Evolutionary conservation across 2,797 vertebrate genomes (phyloP), one percentile per base, ranked within the genome.

Genomic region (Catamblyrhynchus diadema): DNA sequence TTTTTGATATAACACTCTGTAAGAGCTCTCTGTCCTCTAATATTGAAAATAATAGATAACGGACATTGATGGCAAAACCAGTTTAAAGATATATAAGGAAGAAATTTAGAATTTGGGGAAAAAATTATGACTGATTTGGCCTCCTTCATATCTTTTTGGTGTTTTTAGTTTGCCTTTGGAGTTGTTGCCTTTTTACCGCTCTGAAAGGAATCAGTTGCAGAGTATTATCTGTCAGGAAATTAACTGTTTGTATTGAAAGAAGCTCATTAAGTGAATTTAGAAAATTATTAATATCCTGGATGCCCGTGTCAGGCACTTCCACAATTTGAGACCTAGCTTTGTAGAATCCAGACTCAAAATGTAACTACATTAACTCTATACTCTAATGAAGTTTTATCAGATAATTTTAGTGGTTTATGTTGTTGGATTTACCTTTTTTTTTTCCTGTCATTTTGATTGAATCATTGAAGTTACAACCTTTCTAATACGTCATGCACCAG

Each of bases 201-300:
- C 74, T 72, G 71, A 95, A 89, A 80, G 88, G 45, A 96, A 95
- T 83, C 95, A 88, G 72, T 83, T 96, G 81, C 48, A 65, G 89
- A 82, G 57, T 78, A 87, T 88, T 91, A 91, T 91, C 48, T 91
- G 71, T 77, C 74, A 83, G 72, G n/a, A 96, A 74, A 93, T 86
- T 59, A 93, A 59, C 62, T 79, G 72, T 89, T 91, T 92, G 39
- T 71, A 41, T 81, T 91, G 33, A 89, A 91, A 89, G 45, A 74
- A 81, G 56, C n/a, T 82, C 57, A 87, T 87, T 88, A 94, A 75
- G 15, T 59, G 32, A 82, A 32, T 77, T 33, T 44, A 51, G 24
- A 81, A 88, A 93, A 86, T 83, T 87, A 87, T 77, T 91, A 85
- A 70, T 92, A 77, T 56, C 27, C 45, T 70, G 32, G 39, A 62